Evolutionary conservation across 2,888 invertebrate genomes (phyloP).

Genomic region (Polia nebulosa): DNA sequence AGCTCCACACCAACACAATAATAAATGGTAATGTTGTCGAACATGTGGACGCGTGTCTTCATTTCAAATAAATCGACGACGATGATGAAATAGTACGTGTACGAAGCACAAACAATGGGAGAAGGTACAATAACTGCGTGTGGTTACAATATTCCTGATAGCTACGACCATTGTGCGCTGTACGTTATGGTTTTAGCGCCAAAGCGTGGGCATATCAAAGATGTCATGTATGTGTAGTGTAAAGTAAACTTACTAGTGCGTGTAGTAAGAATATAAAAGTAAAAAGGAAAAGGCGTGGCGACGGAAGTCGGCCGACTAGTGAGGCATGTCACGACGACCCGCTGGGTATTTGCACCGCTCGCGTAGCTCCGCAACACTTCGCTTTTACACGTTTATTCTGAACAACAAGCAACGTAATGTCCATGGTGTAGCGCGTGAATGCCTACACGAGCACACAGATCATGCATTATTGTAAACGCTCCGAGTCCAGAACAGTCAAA

Average conservation of each 20-base stretch:
- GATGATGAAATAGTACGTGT: constrained; percentile 84
- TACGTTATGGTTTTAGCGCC: constrained; percentile 71
- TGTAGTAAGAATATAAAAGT: constrained; percentile 74
- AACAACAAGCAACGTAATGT: constrained; percentile 45
- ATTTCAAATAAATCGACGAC: constrained; percentile 80
- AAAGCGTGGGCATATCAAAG: constrained; percentile 70
- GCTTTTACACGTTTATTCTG: constrained; percentile 57
- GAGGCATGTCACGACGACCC: constrained; percentile 72
- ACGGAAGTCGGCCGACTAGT: constrained; percentile 72
- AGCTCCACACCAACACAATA: constrained; percentile 80
- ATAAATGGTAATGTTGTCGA: constrained; percentile 81
- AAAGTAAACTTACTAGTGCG: constrained; percentile 65
- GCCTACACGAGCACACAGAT: constrained; percentile 37
- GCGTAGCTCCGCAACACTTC: constrained; percentile 56
- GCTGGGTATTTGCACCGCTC: constrained; percentile 64
- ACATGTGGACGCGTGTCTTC: constrained; percentile 81
- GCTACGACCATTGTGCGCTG: constrained; percentile 69
- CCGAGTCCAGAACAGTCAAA: constrained; percentile 52
- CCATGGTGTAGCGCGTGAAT: constrained; percentile 37
- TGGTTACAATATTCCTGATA: constrained; percentile 72
- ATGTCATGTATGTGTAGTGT: constrained; percentile 64
- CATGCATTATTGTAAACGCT: constrained; percentile 47
- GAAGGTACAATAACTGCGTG: constrained; percentile 76
- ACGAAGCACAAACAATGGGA: constrained; percentile 78
- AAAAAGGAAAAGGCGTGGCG: constrained; percentile 76